Percentiles rank a stretch among this genome's conserved stretches.
Evolutionary conservation across 2,888 invertebrate species (phyloP).

Genomic region (Megamerina dolium): DNA sequence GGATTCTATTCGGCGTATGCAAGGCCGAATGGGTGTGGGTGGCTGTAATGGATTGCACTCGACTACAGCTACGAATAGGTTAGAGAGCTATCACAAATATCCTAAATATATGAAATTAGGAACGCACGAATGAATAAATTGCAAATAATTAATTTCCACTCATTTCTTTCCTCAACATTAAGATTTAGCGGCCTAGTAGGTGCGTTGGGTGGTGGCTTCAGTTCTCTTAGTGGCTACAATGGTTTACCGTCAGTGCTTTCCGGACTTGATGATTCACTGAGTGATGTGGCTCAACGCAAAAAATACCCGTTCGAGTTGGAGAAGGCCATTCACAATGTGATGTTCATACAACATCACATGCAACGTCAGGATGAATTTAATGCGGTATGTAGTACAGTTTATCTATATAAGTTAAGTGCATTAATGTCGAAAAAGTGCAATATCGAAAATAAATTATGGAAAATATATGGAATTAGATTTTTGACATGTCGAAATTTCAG

Average conservation of each 20-base stretch:
- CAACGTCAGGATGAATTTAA: conserved; percentile 92
- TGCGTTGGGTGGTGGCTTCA: conserved; percentile 59
- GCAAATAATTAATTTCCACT: no score
- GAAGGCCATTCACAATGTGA: conserved; percentile 89
- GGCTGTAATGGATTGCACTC: conserved; percentile 73
- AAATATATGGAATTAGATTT: no score
- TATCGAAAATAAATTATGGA: no score
- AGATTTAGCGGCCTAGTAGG: conserved; percentile 74
- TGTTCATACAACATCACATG: conserved; percentile 93
- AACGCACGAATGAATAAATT: conserved; percentile 1
- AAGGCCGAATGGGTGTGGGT: conserved; percentile 65
- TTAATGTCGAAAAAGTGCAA: background rate
- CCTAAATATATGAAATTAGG: background rate
- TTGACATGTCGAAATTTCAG: no score
- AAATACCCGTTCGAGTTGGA: conserved; percentile 90
- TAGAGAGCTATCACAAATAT: conserved; percentile 15
- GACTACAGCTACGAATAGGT: conserved; percentile 68
- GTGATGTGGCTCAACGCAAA: conserved; percentile 72
- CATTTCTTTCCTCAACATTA: no score
- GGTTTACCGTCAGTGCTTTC: conserved; percentile 79
- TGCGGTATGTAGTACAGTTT: conserved; percentile 75
- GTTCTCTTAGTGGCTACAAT: conserved; percentile 63
- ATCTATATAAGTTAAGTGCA: no score
- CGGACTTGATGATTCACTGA: conserved; percentile 74
- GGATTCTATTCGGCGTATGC: conserved; percentile 63